A percentile compares a stretch with the other conserved stretches of the same genome.
Conservation (phyloP, 2,888 invertebrate species). For the Lycocerus yunnanus region DNA sequence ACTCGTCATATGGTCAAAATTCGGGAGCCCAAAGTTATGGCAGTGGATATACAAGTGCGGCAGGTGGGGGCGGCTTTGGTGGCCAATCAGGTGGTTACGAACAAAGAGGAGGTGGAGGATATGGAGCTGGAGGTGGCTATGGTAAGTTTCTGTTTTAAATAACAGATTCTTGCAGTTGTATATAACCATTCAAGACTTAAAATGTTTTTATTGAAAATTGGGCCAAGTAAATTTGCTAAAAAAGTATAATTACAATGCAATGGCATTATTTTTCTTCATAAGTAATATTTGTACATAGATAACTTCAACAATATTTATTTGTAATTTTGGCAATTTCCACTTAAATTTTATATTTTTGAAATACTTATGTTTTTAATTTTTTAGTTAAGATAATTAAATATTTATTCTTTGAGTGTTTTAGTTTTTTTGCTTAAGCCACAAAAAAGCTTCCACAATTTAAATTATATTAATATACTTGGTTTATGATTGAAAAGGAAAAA, state of each 20-base stretch:
- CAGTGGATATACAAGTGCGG: slow-evolving; percentile 30
- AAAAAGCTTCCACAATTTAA: not conserved
- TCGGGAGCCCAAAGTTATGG: slow-evolving; percentile 23
- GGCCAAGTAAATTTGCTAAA: not conserved
- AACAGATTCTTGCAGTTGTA: not conserved
- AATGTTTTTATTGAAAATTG: not conserved
- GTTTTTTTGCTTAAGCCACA: not conserved
- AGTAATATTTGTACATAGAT: not conserved
- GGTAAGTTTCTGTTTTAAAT: slow-evolving; percentile 26
- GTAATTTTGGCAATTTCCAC: not conserved
- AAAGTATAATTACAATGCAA: not conserved
- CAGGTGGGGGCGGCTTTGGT: slow-evolving; percentile 23
- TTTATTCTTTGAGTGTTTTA: not conserved
- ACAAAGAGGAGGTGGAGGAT: slow-evolving; percentile 28
- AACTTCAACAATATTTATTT: not conserved
- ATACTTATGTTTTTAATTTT: not conserved
- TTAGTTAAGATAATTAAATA: not conserved
- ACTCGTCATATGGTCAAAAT: slow-evolving; percentile 18
- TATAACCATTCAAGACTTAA: not conserved
- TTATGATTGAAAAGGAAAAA: too few relatives aligned
- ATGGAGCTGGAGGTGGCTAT: slow-evolving; percentile 32
- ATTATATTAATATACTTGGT: too few relatives aligned
- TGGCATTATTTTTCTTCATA: not conserved
- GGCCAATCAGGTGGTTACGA: slow-evolving; percentile 33
- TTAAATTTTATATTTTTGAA: not conserved